Evolutionary conservation across 2,113 vertebrate species (phyloP).

Genomic region (Chamaetylas fuelleborni): DNA sequence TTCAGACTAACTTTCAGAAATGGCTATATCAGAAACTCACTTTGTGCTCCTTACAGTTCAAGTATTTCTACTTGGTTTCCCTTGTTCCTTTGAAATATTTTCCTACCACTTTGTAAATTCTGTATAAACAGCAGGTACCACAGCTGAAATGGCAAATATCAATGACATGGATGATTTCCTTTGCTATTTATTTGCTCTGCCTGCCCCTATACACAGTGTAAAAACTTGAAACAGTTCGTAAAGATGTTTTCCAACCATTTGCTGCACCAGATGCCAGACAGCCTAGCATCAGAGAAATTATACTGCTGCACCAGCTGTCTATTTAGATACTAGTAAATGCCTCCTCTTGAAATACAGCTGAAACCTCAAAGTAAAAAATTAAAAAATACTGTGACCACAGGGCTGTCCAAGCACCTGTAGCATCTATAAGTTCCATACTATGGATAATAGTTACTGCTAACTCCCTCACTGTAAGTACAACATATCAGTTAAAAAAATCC

Average conservation of each 20-base stretch:
- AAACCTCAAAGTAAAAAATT: not conserved
- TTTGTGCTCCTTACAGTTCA: not conserved
- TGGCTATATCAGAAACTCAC: not conserved
- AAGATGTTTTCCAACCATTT: not conserved
- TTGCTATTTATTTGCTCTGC: not conserved
- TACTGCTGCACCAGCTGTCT: not conserved
- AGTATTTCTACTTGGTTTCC: not conserved
- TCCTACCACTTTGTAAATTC: not conserved
- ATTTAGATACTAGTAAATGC: not conserved
- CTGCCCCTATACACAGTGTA: not conserved
- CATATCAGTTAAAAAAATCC: not conserved
- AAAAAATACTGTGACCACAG: not conserved
- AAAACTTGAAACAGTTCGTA: not conserved
- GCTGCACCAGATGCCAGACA: not conserved
- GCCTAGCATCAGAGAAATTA: not conserved
- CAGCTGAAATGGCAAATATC: not conserved
- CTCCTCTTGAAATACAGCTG: not conserved
- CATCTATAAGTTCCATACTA: not conserved
- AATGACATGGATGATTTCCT: not conserved
- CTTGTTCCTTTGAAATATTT: not conserved
- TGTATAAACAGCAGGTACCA: not conserved
- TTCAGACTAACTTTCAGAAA: not conserved
- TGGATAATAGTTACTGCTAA: not conserved
- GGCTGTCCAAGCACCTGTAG: not conserved
- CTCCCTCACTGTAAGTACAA: not conserved